Percentiles rank a stretch among this genome's conserved stretches.
These are phyloP conservation scores for Taurulus bubalis DNA, from an alignment of 2,113 vertebrate species.

Conservation along the genomic window DNA sequence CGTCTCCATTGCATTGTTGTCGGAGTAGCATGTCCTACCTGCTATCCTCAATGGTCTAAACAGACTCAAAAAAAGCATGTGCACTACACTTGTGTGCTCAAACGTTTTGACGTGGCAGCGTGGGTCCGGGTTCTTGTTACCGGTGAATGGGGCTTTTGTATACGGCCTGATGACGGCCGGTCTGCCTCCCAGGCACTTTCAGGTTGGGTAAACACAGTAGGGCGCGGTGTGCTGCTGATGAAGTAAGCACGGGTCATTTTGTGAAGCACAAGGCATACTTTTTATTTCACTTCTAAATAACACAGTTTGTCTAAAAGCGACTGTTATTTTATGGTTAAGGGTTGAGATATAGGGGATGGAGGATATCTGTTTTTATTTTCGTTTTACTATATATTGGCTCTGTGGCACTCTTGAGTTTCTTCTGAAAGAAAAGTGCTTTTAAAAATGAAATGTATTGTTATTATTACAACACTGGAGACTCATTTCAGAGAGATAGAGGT, in stretches of 20 bases:
- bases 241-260: constrained; percentile 5
- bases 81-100: constrained; percentile 3
- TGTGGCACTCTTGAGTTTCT: too few species aligned
- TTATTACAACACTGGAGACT: not conserved
- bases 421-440: too few species aligned
- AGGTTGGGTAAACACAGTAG: constrained; percentile 63
- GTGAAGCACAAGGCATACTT: constrained; percentile 1
- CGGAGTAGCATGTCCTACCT: not conserved
- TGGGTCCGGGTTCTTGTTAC: constrained; percentile 34
- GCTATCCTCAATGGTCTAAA: not conserved
- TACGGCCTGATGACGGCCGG: constrained; percentile 53
- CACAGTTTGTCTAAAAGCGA: not conserved
- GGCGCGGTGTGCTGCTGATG: constrained; percentile 12
- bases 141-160: constrained; percentile 77
- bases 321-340: not conserved
- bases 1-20: not conserved
- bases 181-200: constrained; percentile 31
- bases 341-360: not conserved
- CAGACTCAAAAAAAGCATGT: constrained; percentile 19
- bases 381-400: too few species aligned
- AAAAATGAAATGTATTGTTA: too few species aligned
- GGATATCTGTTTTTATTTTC: too few species aligned
- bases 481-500: not conserved
- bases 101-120: constrained; percentile 68
- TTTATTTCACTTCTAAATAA: not conserved